Evolutionary conservation across 2,113 vertebrate species (phyloP).

Genomic region (Sciurus niger): DNA sequence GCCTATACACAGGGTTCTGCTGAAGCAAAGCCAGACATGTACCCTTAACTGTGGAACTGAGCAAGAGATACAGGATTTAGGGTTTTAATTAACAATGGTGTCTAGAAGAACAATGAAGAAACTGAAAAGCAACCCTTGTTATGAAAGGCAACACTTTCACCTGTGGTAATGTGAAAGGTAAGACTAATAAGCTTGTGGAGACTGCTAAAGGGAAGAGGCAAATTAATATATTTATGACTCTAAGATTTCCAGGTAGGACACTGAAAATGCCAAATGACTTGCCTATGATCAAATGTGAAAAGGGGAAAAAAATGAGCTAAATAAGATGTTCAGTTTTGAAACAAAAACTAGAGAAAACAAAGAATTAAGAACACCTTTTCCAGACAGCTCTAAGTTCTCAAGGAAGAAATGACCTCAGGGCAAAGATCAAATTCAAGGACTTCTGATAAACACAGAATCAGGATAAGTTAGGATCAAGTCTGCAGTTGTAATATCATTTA

Average conservation of each 20-base stretch:
- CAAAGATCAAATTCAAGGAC: constrained; percentile 20
- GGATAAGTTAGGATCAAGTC: neutral
- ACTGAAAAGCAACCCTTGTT: neutral
- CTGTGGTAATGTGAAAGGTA: neutral
- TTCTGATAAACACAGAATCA: neutral
- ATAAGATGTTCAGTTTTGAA: neutral
- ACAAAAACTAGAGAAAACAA: neutral
- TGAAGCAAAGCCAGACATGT: neutral
- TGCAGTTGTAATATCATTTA: neutral
- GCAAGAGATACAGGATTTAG: neutral
- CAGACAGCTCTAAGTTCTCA: neutral
- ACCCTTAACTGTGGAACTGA: neutral
- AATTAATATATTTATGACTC: neutral
- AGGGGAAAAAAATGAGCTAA: neutral
- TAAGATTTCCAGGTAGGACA: neutral
- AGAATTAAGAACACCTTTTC: neutral
- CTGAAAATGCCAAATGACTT: neutral
- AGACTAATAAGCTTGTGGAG: neutral
- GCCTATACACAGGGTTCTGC: neutral
- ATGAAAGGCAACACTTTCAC: constrained; percentile 4
- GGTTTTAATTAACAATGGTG: neutral
- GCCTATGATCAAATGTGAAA: neutral
- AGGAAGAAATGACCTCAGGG: neutral
- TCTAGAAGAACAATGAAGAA: neutral
- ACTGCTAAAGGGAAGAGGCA: neutral